Percentiles rank a stretch among this genome's conserved stretches.
phyloP scores from a whole-genome alignment of 2,888 invertebrate genomes.

The Lottia scabra region DNA sequence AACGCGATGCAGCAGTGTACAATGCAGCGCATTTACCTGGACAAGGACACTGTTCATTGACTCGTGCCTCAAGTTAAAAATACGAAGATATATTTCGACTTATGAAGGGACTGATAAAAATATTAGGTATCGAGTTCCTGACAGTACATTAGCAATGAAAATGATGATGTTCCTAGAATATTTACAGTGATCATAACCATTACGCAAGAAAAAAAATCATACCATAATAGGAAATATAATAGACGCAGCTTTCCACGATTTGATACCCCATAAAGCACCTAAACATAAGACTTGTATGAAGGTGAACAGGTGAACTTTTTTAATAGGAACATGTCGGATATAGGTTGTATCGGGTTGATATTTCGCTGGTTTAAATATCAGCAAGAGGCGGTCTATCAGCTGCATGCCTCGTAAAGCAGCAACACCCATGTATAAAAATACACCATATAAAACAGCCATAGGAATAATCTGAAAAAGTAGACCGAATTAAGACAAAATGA shows the following conservation, averaged over 20 bases:
- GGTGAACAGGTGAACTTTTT: conserved; percentile 74
- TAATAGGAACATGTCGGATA: conserved; percentile 93
- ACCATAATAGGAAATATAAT: conserved; percentile 97
- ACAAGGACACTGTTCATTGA: no score
- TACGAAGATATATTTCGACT: no score
- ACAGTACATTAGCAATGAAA: no score
- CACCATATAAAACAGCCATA: conserved; percentile 97
- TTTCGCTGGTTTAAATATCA: conserved; percentile 98
- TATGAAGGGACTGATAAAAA: no score
- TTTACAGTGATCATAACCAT: no score
- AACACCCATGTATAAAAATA: conserved; percentile 97
- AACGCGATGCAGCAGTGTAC: no score
- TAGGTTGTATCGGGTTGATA: conserved; percentile 99
- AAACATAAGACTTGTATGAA: conserved; percentile 68
- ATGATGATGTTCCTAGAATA: no score
- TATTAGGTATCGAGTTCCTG: no score
- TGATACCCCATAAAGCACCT: conserved; percentile 68
- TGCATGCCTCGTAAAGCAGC: conserved; percentile 91
- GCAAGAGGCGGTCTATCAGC: conserved; percentile 89
- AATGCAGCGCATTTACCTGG: no score
- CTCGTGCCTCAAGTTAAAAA: no score
- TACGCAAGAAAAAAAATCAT: conserved; percentile 42
- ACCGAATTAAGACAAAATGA: neutral
- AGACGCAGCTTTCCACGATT: conserved; percentile 89
- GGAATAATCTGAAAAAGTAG: conserved; percentile 79